Evolutionary conservation across 2,113 vertebrate genomes (phyloP).

Genomic region (Rutilus rutilus): DNA sequence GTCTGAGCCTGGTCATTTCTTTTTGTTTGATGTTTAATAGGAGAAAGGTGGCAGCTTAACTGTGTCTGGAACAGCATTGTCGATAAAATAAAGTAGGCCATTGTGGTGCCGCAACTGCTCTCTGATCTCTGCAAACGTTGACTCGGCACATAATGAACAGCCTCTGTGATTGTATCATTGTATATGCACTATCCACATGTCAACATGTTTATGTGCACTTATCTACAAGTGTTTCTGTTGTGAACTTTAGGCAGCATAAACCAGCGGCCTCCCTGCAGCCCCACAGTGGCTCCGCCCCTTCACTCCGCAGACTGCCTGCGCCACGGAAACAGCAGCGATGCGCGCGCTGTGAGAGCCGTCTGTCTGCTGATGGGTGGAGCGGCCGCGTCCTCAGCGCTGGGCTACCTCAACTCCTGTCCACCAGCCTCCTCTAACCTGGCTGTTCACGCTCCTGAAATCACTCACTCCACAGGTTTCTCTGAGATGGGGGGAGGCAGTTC

Average conservation of each 20-base stretch:
- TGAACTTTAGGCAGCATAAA: conserved; percentile 49
- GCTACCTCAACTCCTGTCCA: conserved; percentile 77
- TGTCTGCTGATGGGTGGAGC: conserved; percentile 83
- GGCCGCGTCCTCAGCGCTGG: conserved; percentile 77
- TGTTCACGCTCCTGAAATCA: conserved; percentile 60
- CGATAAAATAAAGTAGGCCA: not conserved
- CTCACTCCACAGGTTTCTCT: conserved; percentile 68
- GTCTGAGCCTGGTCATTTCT: not conserved
- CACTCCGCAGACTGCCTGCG: conserved; percentile 78
- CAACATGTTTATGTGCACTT: not conserved
- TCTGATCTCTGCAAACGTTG: not conserved
- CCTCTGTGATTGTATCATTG: not conserved
- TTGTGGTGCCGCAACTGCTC: not conserved
- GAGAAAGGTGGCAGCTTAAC: not conserved
- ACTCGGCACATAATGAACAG: not conserved
- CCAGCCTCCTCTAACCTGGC: conserved; percentile 61
- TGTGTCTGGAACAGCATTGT: not conserved
- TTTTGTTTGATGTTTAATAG: not conserved
- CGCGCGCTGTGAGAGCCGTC: conserved; percentile 77
- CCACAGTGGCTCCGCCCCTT: conserved; percentile 63
- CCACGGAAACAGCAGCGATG: conserved; percentile 80
- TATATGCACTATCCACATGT: not conserved
- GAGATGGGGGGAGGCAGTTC: conserved; percentile 69
- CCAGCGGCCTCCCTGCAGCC: conserved; percentile 55
- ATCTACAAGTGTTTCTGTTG: not conserved